Base-by-base conservation (phyloP, 1,140 invertebrate species). In the Tetramorium simillimum region DNA sequence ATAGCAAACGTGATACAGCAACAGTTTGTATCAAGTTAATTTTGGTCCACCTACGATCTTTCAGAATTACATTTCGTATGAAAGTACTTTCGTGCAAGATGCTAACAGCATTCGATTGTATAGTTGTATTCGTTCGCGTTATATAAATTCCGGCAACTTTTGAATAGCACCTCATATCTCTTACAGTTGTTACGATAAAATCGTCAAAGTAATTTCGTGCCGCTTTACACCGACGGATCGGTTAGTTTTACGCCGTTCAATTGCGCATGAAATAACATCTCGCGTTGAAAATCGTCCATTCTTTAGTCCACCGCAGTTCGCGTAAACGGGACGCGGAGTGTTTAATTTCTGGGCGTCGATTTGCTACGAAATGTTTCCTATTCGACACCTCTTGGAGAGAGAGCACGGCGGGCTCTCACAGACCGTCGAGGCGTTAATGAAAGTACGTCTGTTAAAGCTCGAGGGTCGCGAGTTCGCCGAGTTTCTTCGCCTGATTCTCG, bases 361-460 rank as follows among this genome's bases (percentile, higher is more conserved):
- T 87, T 58, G 86, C 65, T 89, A 92, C 84, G 84, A 90, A 87
- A 88, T 80, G 89, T 86, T 91, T 92, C 87, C 88, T 53, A 76
- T 65, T 85, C 76, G 78, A 87, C 88, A 87, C 72, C 90, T 91
- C 69, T 81, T 80, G 24, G n/a, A 75, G 46, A 75, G 46, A 37
- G 82, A 69, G 62, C 58, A 40, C 58, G 56, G 77, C 56, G 77
- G 86, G 86, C 72, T 73, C 86, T 87, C 49, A 67, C 46, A 85
- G 24, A 69, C 65, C 87, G 90, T 65, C 86, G 87, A 86, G 91
- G 91, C 91, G 91, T 92, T 94, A 94, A 94, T 94, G 93, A 94
- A 94, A 94, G 92, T 91, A 92, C 91, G 92, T 93, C 90, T 92
- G 91, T 93, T 93, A 92, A 92, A 92, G 88, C 87, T 91, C 72